A percentile compares a stretch with the other conserved stretches of the same genome.
These are phyloP conservation scores for Euplexia lucipara DNA, from an alignment of 2,888 invertebrate genomes.

Conservation along the genomic window DNA sequence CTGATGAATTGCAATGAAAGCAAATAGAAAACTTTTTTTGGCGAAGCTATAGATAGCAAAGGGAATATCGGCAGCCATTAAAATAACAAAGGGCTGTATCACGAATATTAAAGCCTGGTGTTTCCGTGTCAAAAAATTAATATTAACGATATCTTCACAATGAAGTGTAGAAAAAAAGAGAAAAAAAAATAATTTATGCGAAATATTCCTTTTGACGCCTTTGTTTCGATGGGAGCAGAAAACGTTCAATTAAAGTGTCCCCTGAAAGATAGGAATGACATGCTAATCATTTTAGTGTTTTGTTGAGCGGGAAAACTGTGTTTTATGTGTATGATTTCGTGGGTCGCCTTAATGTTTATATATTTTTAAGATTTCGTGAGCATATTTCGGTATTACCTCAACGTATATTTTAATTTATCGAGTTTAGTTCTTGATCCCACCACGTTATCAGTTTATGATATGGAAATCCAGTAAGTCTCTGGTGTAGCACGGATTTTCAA, in stretches of 20 bases:
- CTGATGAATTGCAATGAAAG: slow-evolving; percentile 54
- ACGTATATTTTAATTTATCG: neutral
- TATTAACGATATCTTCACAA: slow-evolving; percentile 90
- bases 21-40: slow-evolving; percentile 59
- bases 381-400: neutral
- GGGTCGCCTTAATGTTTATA: neutral
- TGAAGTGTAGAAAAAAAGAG: slow-evolving; percentile 85
- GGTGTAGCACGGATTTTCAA: too few species aligned
- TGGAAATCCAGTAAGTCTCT: neutral
- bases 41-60: slow-evolving; percentile 53
- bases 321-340: slow-evolving; percentile 1
- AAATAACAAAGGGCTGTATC: slow-evolving; percentile 88
- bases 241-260: slow-evolving; percentile 85
- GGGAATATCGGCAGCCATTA: slow-evolving; percentile 78
- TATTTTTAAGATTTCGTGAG: neutral
- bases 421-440: neutral
- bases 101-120: slow-evolving; percentile 86
- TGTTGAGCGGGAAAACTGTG: slow-evolving; percentile 23
- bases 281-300: slow-evolving; percentile 60
- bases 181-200: slow-evolving; percentile 87
- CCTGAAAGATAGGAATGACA: slow-evolving; percentile 55
- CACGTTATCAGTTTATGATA: neutral
- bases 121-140: slow-evolving; percentile 90
- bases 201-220: slow-evolving; percentile 88
- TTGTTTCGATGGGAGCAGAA: slow-evolving; percentile 79